Conservation (phyloP, 2,797 vertebrate genomes). For the Eulemur mongoz region DNA sequence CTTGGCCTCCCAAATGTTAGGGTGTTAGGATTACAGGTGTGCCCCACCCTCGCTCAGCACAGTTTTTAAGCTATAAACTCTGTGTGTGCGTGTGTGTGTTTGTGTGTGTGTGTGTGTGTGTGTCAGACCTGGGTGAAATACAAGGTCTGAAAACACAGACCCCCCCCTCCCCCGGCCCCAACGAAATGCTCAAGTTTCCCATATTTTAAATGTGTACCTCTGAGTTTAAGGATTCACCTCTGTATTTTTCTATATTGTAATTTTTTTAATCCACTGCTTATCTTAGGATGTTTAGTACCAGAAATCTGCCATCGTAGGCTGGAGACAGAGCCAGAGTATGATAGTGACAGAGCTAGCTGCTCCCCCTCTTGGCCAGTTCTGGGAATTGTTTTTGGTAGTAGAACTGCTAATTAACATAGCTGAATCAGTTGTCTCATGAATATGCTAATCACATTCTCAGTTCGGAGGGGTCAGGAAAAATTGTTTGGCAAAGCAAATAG, state of each 20-base stretch:
- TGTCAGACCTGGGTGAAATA: constrained; percentile 3
- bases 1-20: not conserved
- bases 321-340: not conserved
- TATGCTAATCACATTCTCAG: constrained; percentile 69
- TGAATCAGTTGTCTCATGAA: constrained; percentile 71
- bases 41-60: not conserved
- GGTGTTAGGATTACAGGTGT: not conserved
- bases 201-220: not conserved
- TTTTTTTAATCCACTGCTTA: not conserved
- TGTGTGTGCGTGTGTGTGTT: not conserved
- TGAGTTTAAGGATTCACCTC: not conserved
- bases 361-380: constrained; percentile 69
- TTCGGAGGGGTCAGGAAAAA: constrained; percentile 53
- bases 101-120: not conserved
- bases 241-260: not conserved
- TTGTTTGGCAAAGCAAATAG: constrained; percentile 60
- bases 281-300: not conserved
- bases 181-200: not conserved
- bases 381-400: constrained; percentile 25
- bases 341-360: constrained; percentile 59
- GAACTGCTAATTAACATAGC: constrained; percentile 70
- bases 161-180: too few species aligned
- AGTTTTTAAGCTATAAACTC: not conserved
- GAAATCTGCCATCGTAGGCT: not conserved
- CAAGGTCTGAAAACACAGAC: too few species aligned